Conservation (phyloP, 2,797 vertebrate genomes). For the Cossypha polioptera region DNA sequence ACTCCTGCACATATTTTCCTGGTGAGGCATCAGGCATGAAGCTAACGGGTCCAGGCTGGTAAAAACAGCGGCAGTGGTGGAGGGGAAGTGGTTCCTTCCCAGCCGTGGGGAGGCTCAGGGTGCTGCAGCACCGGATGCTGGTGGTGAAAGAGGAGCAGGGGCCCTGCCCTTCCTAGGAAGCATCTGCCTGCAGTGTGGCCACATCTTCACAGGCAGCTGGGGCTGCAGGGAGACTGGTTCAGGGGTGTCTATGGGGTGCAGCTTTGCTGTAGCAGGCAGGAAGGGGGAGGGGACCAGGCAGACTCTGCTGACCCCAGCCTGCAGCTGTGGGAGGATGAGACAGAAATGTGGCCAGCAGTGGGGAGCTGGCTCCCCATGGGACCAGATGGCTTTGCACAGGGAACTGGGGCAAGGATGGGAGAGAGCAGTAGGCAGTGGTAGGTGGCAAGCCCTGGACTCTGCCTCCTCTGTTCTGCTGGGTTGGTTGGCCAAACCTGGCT, state of each 20-base stretch:
- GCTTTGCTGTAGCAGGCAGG: not conserved
- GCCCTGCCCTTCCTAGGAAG: not conserved
- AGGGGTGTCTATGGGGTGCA: not conserved
- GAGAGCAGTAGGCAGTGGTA: not conserved
- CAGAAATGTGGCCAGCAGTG: not conserved
- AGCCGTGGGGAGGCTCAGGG: rapidly evolving
- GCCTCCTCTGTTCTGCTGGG: not conserved
- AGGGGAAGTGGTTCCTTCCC: not conserved
- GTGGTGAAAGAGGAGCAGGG: not conserved
- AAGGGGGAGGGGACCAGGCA: not conserved
- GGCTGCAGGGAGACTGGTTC: not conserved
- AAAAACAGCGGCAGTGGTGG: rapidly evolving
- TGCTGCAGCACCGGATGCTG: not conserved
- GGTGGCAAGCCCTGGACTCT: rapidly evolving
- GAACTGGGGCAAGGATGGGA: not conserved
- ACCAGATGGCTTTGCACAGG: not conserved
- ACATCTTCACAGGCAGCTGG: not conserved
- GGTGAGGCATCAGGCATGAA: not conserved
- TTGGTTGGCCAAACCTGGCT: no score
- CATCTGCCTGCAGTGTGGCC: not conserved
- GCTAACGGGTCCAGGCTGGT: not conserved
- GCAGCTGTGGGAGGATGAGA: rapidly evolving
- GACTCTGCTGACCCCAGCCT: not conserved
- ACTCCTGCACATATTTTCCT: not conserved
- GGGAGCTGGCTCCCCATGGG: not conserved